Evolutionary conservation across 2,113 vertebrate genomes (phyloP).

Genomic region (Caloenas nicobarica): DNA sequence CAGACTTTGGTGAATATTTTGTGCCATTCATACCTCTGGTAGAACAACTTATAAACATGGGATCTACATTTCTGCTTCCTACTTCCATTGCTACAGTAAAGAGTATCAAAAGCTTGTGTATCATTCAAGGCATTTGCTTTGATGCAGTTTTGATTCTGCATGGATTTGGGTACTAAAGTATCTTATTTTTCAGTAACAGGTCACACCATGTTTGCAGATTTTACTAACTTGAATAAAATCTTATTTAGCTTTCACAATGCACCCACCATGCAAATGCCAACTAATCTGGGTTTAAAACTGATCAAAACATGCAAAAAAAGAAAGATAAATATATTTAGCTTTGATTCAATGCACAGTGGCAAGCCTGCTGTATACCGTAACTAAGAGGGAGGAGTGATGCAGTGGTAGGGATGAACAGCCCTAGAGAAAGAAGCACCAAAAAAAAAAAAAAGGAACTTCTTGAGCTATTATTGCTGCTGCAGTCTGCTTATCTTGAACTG

Average conservation of each 20-base stretch:
- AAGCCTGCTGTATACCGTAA: neutral
- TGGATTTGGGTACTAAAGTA: neutral
- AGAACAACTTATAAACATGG: neutral
- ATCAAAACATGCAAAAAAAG: neutral
- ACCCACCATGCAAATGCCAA: neutral
- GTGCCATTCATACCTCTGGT: neutral
- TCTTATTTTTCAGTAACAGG: neutral
- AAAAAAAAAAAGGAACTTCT: neutral
- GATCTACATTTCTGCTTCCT: neutral
- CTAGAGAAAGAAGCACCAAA: neutral
- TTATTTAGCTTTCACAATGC: neutral
- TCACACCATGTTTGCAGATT: neutral
- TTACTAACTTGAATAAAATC: neutral
- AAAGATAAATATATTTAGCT: conserved; percentile 14
- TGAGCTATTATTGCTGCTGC: neutral
- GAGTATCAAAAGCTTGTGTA: neutral
- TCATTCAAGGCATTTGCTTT: neutral
- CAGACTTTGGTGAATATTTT: neutral
- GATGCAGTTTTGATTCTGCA: neutral
- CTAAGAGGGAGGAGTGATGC: neutral
- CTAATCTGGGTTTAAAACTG: neutral
- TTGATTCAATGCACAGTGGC: neutral
- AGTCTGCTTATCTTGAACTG: neutral
- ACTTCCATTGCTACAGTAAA: neutral
- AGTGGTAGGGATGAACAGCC: neutral